Base-by-base conservation (phyloP, 1,140 invertebrate species). In the Metaphire vulgaris region DNA sequence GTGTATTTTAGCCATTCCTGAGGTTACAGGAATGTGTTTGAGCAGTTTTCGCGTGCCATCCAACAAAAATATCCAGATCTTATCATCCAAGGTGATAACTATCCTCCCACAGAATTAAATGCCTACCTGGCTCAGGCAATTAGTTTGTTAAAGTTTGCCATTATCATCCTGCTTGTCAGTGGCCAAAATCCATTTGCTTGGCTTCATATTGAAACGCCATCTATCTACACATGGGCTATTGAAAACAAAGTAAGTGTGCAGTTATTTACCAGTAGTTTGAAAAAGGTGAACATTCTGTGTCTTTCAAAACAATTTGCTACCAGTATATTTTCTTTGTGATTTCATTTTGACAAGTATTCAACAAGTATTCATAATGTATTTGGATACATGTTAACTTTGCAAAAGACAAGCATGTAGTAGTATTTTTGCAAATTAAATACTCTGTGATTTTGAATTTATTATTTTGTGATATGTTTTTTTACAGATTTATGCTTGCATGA, bases 31-130 rank as follows among this genome's bases (percentile, higher is more conserved):
- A 88, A 89, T 81, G 90, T 89, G 79, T 91, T 89, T 90, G 95
- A 99, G 82, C 95, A 99, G 82, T 99, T 98, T 89, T 90, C 92
- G 16, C 89, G 89, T 80, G 92, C 98, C 77, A 88, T 99, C 75
- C 89, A 90, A 77, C 91, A 98, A 83, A 95, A 94, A 83, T 99
- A 98, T 88, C 97, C 97, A 33, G 91, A 93, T 83, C 91, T 99
- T 74, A 90, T 90, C 76, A 90, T 99, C 56, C 89, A 93, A 84
- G 97, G 97, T 79, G 91, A 91, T 76, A 96, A 98, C 82, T 99
- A 94, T 88, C 93, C 95, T 82, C 96, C 97, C 72, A 91, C 94
- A 74, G 89, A 91, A 72, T 83, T 92, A 73, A 93, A 92, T 81
- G 90, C 94, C 87, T 88, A 91, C 80, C 82, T 96, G 71, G 94